Conservation (phyloP, 2,797 vertebrate genomes). For the Enoplosus armatus region DNA sequence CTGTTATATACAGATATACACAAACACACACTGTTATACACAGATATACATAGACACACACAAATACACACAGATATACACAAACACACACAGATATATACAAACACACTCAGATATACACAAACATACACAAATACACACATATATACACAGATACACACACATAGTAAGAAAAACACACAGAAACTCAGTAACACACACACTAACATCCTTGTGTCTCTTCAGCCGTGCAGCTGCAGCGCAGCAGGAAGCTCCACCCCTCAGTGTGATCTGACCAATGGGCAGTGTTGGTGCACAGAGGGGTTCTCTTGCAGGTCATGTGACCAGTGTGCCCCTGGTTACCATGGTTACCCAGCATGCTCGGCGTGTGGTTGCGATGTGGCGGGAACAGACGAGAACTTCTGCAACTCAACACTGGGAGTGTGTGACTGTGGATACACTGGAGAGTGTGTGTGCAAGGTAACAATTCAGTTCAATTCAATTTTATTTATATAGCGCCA, state of each 20-base stretch:
- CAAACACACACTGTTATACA: background rate
- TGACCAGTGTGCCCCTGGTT: constrained; percentile 87
- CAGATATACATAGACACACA: background rate
- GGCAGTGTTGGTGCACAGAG: constrained; percentile 87
- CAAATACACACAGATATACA: background rate
- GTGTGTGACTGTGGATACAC: constrained; percentile 88
- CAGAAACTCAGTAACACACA: background rate
- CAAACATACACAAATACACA: background rate
- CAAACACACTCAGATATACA: background rate
- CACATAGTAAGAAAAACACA: background rate
- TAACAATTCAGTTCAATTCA: too few species aligned
- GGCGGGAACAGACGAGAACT: constrained; percentile 85
- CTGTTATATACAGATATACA: background rate
- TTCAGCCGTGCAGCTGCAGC: constrained; percentile 91
- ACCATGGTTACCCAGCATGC: constrained; percentile 90
- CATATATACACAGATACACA: background rate
- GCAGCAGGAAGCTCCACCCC: constrained; percentile 80
- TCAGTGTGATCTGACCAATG: constrained; percentile 86
- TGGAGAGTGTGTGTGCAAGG: constrained; percentile 93
- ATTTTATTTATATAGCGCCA: too few species aligned
- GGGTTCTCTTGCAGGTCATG: constrained; percentile 88
- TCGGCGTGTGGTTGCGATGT: constrained; percentile 89
- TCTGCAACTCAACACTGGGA: constrained; percentile 83
- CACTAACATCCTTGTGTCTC: background rate
- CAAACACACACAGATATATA: too few species aligned